phyloP scores from a whole-genome alignment of 2,797 vertebrate species.

The Rhincodon typus region DNA sequence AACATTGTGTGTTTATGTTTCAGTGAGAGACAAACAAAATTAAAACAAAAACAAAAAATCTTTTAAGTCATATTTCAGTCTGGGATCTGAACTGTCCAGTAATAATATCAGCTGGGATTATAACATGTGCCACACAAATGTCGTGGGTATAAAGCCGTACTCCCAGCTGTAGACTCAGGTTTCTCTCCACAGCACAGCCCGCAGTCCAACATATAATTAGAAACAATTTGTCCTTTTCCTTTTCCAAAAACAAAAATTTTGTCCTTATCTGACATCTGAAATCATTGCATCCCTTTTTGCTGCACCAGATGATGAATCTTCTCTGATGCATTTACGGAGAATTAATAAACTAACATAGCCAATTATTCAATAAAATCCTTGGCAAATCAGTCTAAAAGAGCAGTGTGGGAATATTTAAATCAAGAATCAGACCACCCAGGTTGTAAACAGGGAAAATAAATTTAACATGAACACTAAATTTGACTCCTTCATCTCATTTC shows the following conservation, averaged over 20 bases:
- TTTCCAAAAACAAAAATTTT: background rate
- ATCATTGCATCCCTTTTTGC: background rate
- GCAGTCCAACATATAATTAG: slow-evolving; percentile 14
- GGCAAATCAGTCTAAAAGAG: background rate
- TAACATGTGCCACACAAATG: background rate
- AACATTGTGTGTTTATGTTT: no score
- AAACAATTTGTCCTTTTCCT: background rate
- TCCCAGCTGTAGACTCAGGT: background rate
- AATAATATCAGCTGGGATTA: no score
- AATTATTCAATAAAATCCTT: background rate
- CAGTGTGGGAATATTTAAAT: background rate
- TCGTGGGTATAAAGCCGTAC: background rate
- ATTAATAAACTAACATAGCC: background rate
- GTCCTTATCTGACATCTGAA: slow-evolving; percentile 1
- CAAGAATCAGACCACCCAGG: background rate
- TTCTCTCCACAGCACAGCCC: background rate
- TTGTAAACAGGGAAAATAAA: background rate
- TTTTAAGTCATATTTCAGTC: no score
- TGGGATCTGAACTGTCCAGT: no score
- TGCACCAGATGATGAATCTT: background rate
- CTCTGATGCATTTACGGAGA: background rate
- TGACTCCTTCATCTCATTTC: background rate
- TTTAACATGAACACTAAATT: background rate
- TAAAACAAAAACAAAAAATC: no score
- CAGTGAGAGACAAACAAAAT: no score